These are phyloP conservation scores for Scaptodrosophila lebanonensis DNA, from an alignment of 1,140 invertebrate species.

Conservation along the genomic window DNA sequence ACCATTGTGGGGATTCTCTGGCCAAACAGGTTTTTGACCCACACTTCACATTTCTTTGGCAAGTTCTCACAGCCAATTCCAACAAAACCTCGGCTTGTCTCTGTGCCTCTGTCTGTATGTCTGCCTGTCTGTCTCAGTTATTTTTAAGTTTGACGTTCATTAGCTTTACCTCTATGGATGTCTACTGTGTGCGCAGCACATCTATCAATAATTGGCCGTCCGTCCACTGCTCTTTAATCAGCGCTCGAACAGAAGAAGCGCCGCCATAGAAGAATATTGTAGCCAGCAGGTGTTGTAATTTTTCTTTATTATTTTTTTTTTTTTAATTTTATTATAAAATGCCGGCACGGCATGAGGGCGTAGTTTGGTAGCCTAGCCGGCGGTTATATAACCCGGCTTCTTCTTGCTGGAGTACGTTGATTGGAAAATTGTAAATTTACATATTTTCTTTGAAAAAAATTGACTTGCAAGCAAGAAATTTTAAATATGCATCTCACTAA, in stretches of 20 bases:
- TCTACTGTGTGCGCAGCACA: too few relatives aligned
- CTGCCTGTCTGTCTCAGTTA: constrained; percentile 28
- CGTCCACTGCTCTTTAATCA: constrained; percentile 34
- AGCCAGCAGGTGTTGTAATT: not conserved
- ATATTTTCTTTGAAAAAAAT: constrained; percentile 34
- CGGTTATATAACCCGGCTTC: not conserved
- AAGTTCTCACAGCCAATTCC: too few relatives aligned
- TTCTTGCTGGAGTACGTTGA: constrained; percentile 12
- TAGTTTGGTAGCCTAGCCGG: constrained; percentile 26
- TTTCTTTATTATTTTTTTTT: constrained; percentile 1
- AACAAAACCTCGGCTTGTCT: constrained; percentile 24
- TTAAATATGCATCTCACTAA: not conserved
- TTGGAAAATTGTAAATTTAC: constrained; percentile 26
- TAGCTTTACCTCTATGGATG: constrained; percentile 24
- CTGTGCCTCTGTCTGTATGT: constrained; percentile 16
- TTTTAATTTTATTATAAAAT: constrained; percentile 30
- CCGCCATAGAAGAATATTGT: constrained; percentile 1
- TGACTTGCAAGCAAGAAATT: too few relatives aligned
- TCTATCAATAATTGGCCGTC: constrained; percentile 20
- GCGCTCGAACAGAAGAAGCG: too few relatives aligned
- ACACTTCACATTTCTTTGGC: too few relatives aligned
- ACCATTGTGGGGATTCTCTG: too few relatives aligned
- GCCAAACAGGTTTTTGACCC: too few relatives aligned
- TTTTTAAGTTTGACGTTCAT: constrained; percentile 51
- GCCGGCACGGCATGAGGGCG: too few relatives aligned